phyloP scores from a whole-genome alignment of 2,888 invertebrate genomes.

The Drosophila neotestacea region DNA sequence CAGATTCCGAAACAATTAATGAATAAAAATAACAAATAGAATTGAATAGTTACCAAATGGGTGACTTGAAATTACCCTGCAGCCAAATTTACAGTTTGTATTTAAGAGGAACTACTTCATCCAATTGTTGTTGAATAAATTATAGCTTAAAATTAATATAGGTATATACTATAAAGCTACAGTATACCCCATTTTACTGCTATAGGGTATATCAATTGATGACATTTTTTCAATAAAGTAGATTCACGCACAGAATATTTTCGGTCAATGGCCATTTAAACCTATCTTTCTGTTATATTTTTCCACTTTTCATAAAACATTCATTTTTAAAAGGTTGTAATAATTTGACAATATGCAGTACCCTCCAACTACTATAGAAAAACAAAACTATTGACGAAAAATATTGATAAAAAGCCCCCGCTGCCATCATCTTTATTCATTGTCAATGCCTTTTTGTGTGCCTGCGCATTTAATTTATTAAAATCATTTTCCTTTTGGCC shows the following conservation, averaged over 20 bases:
- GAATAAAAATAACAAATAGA: constrained; percentile 1
- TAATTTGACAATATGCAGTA: constrained; percentile 51
- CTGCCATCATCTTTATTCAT: constrained; percentile 25
- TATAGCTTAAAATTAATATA: not conserved
- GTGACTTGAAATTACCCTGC: constrained; percentile 7
- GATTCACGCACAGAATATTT: constrained; percentile 27
- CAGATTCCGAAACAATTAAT: constrained; percentile 1
- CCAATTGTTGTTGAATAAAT: no score
- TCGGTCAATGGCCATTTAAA: constrained; percentile 30
- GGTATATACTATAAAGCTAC: no score
- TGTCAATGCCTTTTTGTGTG: constrained; percentile 18
- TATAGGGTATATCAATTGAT: constrained; percentile 1
- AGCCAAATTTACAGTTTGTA: no score
- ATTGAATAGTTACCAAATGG: not conserved
- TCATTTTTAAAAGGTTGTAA: constrained; percentile 52
- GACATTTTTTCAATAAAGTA: constrained; percentile 24
- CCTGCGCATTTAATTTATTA: constrained; percentile 34
- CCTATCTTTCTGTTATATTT: constrained; percentile 1
- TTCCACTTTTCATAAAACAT: constrained; percentile 34
- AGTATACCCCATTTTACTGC: not conserved
- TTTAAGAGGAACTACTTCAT: no score
- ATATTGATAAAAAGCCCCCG: constrained; percentile 26
- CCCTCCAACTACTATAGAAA: not conserved
- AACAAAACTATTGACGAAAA: constrained; percentile 27
- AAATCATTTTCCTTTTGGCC: constrained; percentile 10